These are phyloP conservation scores for Drosophila pseudoobscura DNA, from an alignment of 1,140 invertebrate species.

Conservation along the genomic window DNA sequence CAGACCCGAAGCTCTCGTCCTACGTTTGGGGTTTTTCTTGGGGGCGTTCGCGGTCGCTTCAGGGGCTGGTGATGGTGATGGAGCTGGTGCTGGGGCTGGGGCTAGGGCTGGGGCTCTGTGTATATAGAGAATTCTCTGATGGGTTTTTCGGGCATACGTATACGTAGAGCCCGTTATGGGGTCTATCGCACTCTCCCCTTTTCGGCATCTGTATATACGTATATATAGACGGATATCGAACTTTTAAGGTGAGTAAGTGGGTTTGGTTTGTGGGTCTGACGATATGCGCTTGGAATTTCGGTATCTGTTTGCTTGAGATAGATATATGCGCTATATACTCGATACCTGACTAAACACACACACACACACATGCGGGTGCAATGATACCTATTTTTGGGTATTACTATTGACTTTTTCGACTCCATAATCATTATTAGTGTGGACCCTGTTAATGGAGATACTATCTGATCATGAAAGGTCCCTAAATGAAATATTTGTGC, in stretches of 20 bases:
- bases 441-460: slow-evolving; percentile 4
- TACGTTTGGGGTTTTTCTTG: slow-evolving; percentile 72
- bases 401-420: slow-evolving; percentile 21
- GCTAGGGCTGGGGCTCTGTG: slow-evolving; percentile 6
- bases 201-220: slow-evolving; percentile 4
- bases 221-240: neutral
- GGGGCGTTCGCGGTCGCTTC: slow-evolving; percentile 27
- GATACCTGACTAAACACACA: slow-evolving; percentile 1
- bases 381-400: slow-evolving; percentile 50
- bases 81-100: neutral
- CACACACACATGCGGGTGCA: neutral
- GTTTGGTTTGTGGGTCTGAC: slow-evolving; percentile 41
- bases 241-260: slow-evolving; percentile 28
- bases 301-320: slow-evolving; percentile 42
- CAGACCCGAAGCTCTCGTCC: slow-evolving; percentile 45
- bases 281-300: slow-evolving; percentile 35
- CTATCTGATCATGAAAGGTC: no score
- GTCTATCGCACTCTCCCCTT: slow-evolving; percentile 13
- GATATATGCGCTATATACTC: slow-evolving; percentile 27
- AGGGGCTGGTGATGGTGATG: neutral
- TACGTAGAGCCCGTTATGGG: slow-evolving; percentile 39
- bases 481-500: neutral
- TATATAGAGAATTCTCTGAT: slow-evolving; percentile 49
- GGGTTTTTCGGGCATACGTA: slow-evolving; percentile 42
- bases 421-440: slow-evolving; percentile 18